Percentiles rank a stretch among this genome's conserved stretches.
Conservation (phyloP, 2,797 vertebrate genomes). For the Lepus oiostolus region DNA sequence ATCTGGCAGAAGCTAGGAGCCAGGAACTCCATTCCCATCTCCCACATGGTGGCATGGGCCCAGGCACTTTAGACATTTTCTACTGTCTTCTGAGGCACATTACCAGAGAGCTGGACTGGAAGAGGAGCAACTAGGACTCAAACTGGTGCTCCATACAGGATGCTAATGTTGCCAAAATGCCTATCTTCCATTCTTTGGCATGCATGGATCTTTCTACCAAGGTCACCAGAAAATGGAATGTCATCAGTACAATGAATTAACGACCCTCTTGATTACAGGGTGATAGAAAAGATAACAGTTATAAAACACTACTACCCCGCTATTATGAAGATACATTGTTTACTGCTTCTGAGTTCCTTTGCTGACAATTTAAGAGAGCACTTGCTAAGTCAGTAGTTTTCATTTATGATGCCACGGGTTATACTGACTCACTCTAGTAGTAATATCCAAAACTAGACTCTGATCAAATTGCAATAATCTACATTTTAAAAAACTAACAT, state of each 20-base stretch:
- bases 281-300: background rate
- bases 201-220: background rate
- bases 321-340: background rate
- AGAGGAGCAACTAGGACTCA: no score
- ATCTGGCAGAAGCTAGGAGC: no score
- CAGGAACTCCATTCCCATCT: no score
- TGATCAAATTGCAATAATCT: background rate
- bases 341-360: background rate
- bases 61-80: no score
- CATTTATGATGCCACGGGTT: background rate
- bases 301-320: background rate
- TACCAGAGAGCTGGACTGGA: no score
- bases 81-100: no score
- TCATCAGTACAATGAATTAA: background rate
- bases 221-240: background rate
- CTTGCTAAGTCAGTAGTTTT: background rate
- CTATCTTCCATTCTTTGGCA: background rate
- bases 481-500: background rate
- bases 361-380: background rate
- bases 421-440: background rate
- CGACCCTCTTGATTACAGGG: background rate
- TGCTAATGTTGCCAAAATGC: background rate
- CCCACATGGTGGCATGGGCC: no score
- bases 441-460: background rate
- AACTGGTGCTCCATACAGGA: no score